Conservation (phyloP, 1,140 invertebrate species). For the Drosophila guanche region DNA sequence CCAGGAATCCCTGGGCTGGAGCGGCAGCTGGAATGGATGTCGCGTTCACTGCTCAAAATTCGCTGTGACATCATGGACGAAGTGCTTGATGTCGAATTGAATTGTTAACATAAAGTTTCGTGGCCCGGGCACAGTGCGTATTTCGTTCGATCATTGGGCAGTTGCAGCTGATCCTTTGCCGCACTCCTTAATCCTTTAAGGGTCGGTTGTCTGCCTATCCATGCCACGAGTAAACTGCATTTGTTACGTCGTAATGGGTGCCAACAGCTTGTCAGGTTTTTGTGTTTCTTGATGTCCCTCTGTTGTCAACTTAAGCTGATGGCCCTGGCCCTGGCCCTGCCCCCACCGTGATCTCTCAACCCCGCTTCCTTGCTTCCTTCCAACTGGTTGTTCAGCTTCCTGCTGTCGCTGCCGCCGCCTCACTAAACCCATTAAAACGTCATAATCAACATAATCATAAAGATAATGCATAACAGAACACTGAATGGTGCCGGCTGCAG, state of each 20-base stretch:
- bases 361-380: conserved; percentile 15
- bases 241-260: conserved; percentile 47
- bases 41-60: no score
- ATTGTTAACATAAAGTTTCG: no score
- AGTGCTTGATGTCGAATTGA: no score
- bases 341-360: background rate
- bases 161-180: no score
- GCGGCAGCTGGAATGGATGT: no score
- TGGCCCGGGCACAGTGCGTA: no score
- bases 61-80: no score
- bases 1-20: no score
- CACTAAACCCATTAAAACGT: conserved; percentile 78
- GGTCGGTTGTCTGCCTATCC: no score
- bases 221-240: conserved; percentile 24
- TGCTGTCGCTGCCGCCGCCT: conserved; percentile 38
- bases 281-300: conserved; percentile 34
- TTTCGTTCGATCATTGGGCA: no score
- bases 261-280: conserved; percentile 62
- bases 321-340: background rate
- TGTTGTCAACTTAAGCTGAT: conserved; percentile 49
- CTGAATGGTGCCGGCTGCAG: background rate
- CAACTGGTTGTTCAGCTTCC: conserved; percentile 14
- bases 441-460: conserved; percentile 80
- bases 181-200: no score
- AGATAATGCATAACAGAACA: conserved; percentile 60